A percentile compares a stretch with the other conserved stretches of the same genome.
Evolutionary conservation across 2,888 invertebrate genomes (phyloP).

Genomic region (Eretmocerus hayati): DNA sequence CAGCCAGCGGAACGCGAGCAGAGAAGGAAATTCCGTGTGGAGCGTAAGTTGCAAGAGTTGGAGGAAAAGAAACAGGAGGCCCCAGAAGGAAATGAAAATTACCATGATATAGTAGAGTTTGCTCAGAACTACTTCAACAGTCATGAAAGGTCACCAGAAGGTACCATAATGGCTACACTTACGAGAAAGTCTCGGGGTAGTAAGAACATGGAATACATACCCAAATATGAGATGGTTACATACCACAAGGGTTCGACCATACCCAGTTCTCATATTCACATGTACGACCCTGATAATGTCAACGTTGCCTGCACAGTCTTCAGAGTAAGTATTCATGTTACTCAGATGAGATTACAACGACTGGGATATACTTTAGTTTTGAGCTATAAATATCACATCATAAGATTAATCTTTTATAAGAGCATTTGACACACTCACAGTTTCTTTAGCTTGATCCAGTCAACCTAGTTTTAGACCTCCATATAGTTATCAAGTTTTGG

Average conservation of each 20-base stretch:
- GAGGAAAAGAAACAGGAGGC: slow-evolving; percentile 52
- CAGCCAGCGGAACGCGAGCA: slow-evolving; percentile 63
- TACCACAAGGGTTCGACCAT: slow-evolving; percentile 83
- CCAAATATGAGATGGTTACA: slow-evolving; percentile 88
- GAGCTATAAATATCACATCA: too few relatives aligned
- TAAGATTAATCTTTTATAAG: too few relatives aligned
- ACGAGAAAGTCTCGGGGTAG: slow-evolving; percentile 66
- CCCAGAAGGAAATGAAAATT: slow-evolving; percentile 38
- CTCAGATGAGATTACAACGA: too few relatives aligned
- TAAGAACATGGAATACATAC: slow-evolving; percentile 71
- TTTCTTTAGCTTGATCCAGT: too few relatives aligned
- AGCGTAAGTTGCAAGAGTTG: slow-evolving; percentile 77
- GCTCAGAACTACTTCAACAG: slow-evolving; percentile 90
- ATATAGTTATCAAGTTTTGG: too few relatives aligned
- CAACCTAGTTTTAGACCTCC: too few relatives aligned
- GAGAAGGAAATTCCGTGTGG: slow-evolving; percentile 76
- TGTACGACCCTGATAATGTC: slow-evolving; percentile 92
- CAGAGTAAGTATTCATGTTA: slow-evolving; percentile 72
- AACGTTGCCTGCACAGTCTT: slow-evolving; percentile 84
- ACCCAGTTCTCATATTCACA: slow-evolving; percentile 87
- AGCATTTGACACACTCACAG: too few relatives aligned
- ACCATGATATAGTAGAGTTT: slow-evolving; percentile 83
- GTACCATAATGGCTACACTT: slow-evolving; percentile 79
- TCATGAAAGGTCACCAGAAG: slow-evolving; percentile 79
- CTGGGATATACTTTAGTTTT: background rate